These are phyloP conservation scores for Gavialis gangeticus DNA, from an alignment of 2,113 vertebrate genomes.

Conservation along the genomic window DNA sequence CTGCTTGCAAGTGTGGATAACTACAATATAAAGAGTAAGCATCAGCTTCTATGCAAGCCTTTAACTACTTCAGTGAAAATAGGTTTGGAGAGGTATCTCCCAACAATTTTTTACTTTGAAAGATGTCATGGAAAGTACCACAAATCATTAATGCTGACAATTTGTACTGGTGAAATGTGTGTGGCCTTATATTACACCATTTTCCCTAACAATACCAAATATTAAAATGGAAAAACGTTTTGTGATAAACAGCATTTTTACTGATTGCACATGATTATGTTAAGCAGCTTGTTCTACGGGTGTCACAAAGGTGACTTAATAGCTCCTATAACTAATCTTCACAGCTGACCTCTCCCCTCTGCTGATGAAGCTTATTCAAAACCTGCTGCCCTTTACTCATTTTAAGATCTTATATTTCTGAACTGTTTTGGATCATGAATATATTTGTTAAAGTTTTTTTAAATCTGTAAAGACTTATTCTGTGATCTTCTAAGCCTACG, in stretches of 20 bases:
- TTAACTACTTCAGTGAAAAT: slow-evolving; percentile 60
- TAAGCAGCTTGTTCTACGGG: slow-evolving; percentile 89
- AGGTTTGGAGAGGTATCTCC: slow-evolving; percentile 56
- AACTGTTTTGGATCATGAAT: slow-evolving; percentile 87
- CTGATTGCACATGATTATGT: slow-evolving; percentile 99
- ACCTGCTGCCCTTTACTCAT: slow-evolving; percentile 87
- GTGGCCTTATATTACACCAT: slow-evolving; percentile 58
- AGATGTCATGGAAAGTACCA: slow-evolving; percentile 67
- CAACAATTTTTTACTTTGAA: slow-evolving; percentile 61
- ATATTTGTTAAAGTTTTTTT: slow-evolving; percentile 85
- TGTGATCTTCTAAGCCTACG: slow-evolving; percentile 58
- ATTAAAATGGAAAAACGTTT: slow-evolving; percentile 84
- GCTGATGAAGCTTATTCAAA: slow-evolving; percentile 99
- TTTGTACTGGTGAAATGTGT: slow-evolving; percentile 72
- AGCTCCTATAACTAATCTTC: slow-evolving; percentile 91
- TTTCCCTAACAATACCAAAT: slow-evolving; percentile 81
- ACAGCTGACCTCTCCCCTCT: slow-evolving; percentile 91
- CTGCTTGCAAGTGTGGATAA: neutral
- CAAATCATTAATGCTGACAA: slow-evolving; percentile 71
- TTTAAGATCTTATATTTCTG: slow-evolving; percentile 79
- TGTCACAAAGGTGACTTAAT: slow-evolving; percentile 91
- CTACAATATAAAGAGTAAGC: slow-evolving; percentile 14
- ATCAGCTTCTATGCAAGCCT: slow-evolving; percentile 15
- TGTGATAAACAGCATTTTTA: slow-evolving; percentile 94
- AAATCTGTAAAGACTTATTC: slow-evolving; percentile 59